These are phyloP conservation scores for Stegana nigrithorax DNA, from an alignment of 2,888 invertebrate genomes.

Conservation along the genomic window DNA sequence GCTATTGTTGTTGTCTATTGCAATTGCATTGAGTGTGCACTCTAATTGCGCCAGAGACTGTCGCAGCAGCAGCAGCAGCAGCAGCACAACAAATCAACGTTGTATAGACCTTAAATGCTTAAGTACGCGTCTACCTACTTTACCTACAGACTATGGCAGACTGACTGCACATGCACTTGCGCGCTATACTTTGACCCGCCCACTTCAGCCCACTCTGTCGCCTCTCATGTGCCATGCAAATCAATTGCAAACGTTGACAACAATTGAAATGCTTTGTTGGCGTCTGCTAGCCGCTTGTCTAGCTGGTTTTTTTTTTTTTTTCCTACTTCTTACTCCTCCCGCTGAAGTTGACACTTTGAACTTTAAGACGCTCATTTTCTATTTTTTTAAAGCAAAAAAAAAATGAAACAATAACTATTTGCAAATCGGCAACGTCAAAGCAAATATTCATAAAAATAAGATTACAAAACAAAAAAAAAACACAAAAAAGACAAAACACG, in stretches of 20 bases:
- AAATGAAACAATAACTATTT: slow-evolving; percentile 8
- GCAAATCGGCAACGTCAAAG: no score
- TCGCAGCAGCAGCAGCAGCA: no score
- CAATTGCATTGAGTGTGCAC: slow-evolving; percentile 25
- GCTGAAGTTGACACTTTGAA: slow-evolving; percentile 1
- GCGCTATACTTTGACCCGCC: neutral
- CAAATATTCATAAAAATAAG: no score
- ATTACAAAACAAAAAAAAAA: no score
- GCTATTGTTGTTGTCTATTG: no score
- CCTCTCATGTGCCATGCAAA: no score
- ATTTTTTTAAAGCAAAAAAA: slow-evolving; percentile 8
- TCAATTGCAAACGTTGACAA: slow-evolving; percentile 3
- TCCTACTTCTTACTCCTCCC: neutral
- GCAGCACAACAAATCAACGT: no score
- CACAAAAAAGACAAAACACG: no score
- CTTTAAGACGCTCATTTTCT: neutral
- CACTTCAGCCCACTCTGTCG: neutral
- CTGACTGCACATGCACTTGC: no score
- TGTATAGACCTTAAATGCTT: slow-evolving; percentile 2
- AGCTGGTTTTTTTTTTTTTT: neutral
- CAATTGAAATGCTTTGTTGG: slow-evolving; percentile 21
- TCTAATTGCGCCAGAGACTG: slow-evolving; percentile 41
- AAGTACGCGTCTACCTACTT: slow-evolving; percentile 1
- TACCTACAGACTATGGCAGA: neutral
- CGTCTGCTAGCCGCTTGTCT: neutral